A percentile compares a stretch with the other conserved stretches of the same genome.
These are phyloP conservation scores for Oncorhynchus masou DNA, from an alignment of 2,113 vertebrate species.

Conservation along the genomic window DNA sequence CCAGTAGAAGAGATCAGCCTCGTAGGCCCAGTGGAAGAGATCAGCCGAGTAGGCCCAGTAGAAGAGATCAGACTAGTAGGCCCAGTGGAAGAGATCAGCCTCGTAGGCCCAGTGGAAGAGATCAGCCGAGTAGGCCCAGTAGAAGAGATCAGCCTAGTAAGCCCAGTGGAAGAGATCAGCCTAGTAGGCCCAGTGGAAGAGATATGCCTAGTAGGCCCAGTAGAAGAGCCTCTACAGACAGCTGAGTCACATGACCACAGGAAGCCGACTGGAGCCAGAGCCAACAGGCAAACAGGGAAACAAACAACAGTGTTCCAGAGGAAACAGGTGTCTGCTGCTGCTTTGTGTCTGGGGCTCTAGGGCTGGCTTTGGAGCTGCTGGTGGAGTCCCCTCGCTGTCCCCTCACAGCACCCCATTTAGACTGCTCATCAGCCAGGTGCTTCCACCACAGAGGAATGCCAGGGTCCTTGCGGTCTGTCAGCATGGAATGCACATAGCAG, in stretches of 20 bases:
- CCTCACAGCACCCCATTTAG: no score
- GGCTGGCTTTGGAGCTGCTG: constrained; percentile 24
- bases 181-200: neutral
- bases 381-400: neutral
- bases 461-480: neutral
- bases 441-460: neutral
- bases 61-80: no score
- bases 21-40: neutral
- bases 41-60: neutral
- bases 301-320: constrained; percentile 51
- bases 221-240: neutral
- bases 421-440: neutral
- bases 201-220: neutral
- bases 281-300: constrained; percentile 10
- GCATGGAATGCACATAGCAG: neutral
- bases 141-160: neutral
- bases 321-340: constrained; percentile 49
- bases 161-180: neutral
- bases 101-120: no score
- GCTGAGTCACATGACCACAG: constrained; percentile 27
- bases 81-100: neutral
- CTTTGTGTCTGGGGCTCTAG: constrained; percentile 16
- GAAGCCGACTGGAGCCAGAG: constrained; percentile 17
- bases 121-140: neutral
- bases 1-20: neutral